A percentile compares a stretch with the other conserved stretches of the same genome.
Conservation (phyloP, 2,113 vertebrate species). For the Nothocercus nigrocapillus region DNA sequence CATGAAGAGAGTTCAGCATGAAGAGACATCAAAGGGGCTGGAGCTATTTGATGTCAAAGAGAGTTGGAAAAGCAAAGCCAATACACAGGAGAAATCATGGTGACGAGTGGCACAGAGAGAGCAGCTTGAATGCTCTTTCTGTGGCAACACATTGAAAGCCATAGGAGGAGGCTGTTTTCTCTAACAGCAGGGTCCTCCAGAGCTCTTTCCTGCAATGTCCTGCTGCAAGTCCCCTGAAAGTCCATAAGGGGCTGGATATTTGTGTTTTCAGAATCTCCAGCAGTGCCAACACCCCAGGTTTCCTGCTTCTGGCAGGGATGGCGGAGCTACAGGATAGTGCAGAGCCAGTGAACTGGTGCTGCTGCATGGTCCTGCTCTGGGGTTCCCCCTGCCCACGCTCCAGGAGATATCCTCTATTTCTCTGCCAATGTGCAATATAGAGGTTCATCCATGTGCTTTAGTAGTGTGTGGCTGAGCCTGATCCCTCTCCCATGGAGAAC, state of each 20-base stretch:
- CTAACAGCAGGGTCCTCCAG: background rate
- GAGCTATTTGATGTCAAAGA: background rate
- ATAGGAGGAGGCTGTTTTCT: background rate
- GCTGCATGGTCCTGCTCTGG: background rate
- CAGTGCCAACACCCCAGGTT: background rate
- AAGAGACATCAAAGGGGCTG: background rate
- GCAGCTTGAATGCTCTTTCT: background rate
- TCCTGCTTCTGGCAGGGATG: background rate
- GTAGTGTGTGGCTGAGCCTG: background rate
- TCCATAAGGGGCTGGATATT: background rate
- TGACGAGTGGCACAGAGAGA: background rate
- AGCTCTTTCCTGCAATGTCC: background rate
- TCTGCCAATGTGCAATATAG: fast-evolving
- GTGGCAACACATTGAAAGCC: background rate
- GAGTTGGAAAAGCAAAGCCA: background rate
- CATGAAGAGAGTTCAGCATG: background rate
- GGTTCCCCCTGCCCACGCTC: background rate
- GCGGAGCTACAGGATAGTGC: background rate
- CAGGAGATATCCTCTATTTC: background rate
- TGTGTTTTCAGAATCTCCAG: background rate
- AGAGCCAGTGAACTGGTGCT: background rate
- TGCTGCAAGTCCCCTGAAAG: background rate
- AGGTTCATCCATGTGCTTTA: background rate
- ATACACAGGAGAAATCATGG: background rate
- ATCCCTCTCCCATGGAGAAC: background rate